Base-by-base conservation (phyloP, 2,797 vertebrate genomes). In the Crenichthys baileyi region DNA sequence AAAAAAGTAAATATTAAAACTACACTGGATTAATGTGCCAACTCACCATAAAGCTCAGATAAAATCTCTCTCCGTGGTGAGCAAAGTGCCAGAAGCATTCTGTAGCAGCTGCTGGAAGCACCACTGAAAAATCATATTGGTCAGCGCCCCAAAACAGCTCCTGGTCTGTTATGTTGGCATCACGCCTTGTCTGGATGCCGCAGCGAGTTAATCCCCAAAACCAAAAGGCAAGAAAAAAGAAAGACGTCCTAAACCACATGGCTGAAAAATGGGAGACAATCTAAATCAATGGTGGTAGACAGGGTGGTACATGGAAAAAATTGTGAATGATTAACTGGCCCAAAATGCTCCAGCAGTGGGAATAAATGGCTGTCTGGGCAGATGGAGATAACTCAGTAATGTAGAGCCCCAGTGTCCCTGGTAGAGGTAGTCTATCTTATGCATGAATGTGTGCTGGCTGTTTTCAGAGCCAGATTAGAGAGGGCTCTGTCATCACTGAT, bases 41-140 rank as follows among this genome's bases (percentile, higher is more conserved):
- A 76, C 96, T 94, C 68, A 97, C 98, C 97, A 98, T 96, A 1
- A 97, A 99, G 88, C 85, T 96, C 83, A 99, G 96, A 93, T 96
- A 99, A 94, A 99, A 98, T 7, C 41, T 94, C 46, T 97, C 97
- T 0, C 90, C 94, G 0, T 87, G 91, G 58, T 97, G 95, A 0
- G 97, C 96, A 6, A 97, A 98, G 85, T 99, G 98, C 97, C 97
- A 99, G 95, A 98, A 97, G 56, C 98, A 99, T 80, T 98, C 96
- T 0, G 85, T n/a, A 0, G 81, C 85, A 0, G 93, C 87, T 0
- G 96, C 96, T 0, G 81, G 85, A 46, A 99, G 46, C 36, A 97
- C 77, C 1, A 99, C 22, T 1, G 97, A 94, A 0, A 99, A 99
- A 89, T 99, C 96, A 0, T 98, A 97, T 79, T 95, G 96, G 75